Percentiles rank a stretch among this genome's conserved stretches.
Conservation (phyloP, 2,888 invertebrate species). For the Cordilura impudica region DNA sequence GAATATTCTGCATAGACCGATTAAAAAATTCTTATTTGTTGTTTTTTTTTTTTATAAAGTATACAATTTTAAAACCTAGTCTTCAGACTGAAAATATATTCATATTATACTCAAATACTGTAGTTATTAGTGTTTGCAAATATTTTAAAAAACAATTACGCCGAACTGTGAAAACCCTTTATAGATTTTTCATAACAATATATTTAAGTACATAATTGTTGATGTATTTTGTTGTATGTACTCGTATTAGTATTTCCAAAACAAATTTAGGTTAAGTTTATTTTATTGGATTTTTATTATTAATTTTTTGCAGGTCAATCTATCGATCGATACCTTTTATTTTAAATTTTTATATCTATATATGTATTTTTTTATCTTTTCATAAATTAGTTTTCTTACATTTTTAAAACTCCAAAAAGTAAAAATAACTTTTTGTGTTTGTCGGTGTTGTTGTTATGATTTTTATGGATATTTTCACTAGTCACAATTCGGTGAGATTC, state of each 20-base stretch:
- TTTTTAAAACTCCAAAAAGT: conserved; percentile 51
- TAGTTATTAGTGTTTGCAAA: no score
- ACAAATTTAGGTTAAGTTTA: conserved; percentile 47
- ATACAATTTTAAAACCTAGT: no score
- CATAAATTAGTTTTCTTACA: conserved; percentile 42
- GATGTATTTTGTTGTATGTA: conserved; percentile 12
- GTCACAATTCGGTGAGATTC: conserved; percentile 29
- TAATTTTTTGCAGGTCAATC: not conserved
- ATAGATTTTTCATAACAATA: not conserved
- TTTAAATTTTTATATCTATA: conserved; percentile 9
- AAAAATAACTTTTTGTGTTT: conserved; percentile 19
- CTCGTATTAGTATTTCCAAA: not conserved
- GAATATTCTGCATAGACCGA: no score
- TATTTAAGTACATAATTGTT: conserved; percentile 13
- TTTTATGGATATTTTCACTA: conserved; percentile 56
- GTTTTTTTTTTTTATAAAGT: no score
- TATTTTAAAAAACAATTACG: not conserved
- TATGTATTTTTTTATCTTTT: not conserved
- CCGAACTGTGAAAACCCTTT: not conserved
- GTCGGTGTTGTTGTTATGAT: conserved; percentile 8
- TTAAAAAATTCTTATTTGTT: no score
- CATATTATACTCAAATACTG: no score
- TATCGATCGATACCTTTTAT: no score
- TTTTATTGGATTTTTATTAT: conserved; percentile 26
- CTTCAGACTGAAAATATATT: no score